These are phyloP conservation scores for Lamprologus sp. DNA, from an alignment of 2,113 vertebrate species.

Conservation along the genomic window DNA sequence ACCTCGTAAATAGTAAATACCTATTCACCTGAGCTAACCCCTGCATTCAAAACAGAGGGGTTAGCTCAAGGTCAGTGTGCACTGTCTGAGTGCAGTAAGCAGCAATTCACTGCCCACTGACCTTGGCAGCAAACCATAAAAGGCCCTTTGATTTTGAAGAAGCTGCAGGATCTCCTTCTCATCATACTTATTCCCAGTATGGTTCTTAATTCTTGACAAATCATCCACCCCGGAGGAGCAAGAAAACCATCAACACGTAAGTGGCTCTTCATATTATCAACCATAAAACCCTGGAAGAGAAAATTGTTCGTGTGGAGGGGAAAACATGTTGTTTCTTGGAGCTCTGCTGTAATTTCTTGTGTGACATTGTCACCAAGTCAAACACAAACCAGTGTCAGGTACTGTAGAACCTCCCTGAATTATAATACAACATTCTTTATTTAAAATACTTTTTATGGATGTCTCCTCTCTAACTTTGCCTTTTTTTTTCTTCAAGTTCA, in stretches of 20 bases:
- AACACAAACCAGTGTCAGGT: background rate
- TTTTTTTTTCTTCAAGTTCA: background rate
- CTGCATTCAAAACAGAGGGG: background rate
- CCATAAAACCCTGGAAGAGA: background rate
- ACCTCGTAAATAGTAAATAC: background rate
- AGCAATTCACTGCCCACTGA: background rate
- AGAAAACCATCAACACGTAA: background rate
- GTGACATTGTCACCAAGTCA: background rate
- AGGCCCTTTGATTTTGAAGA: background rate
- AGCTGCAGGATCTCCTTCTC: background rate
- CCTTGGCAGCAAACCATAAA: background rate
- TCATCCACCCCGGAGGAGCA: background rate
- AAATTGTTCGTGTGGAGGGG: background rate
- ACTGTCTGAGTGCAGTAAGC: accelerated
- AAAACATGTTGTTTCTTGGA: background rate
- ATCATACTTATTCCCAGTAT: background rate
- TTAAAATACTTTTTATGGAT: background rate
- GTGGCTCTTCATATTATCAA: background rate
- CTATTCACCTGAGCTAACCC: background rate
- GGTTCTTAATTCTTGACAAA: background rate
- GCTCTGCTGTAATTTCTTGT: background rate
- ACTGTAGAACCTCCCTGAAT: background rate
- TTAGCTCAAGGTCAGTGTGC: background rate
- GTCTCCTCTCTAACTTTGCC: background rate
- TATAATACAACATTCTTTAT: background rate